Conservation (phyloP, 2,113 vertebrate genomes). For the Plectropomus leopardus region DNA sequence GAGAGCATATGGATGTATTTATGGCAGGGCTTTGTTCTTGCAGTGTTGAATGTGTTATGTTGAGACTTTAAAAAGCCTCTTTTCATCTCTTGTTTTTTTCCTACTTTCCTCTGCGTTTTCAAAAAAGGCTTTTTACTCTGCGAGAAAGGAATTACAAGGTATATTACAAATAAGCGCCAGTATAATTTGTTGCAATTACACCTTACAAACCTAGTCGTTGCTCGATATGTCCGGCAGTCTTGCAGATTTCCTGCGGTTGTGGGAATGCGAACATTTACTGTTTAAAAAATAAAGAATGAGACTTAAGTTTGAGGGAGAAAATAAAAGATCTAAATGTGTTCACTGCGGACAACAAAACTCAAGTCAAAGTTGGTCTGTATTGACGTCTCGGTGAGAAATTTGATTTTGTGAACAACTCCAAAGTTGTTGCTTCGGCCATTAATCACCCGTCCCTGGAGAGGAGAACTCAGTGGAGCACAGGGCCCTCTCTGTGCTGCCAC, state of each 20-base stretch:
- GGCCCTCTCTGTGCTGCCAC: slow-evolving; percentile 64
- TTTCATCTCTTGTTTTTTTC: slow-evolving; percentile 66
- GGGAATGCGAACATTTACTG: slow-evolving; percentile 23
- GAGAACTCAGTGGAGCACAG: slow-evolving; percentile 61
- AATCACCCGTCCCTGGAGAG: slow-evolving; percentile 76
- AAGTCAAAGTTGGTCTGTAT: slow-evolving; percentile 64
- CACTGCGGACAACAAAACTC: slow-evolving; percentile 39
- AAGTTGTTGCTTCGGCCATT: slow-evolving; percentile 77
- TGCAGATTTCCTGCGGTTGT: slow-evolving; percentile 17
- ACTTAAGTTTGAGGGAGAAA: slow-evolving; percentile 17
- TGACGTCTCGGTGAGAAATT: slow-evolving; percentile 67
- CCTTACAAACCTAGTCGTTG: slow-evolving; percentile 31
- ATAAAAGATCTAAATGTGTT: slow-evolving; percentile 22
- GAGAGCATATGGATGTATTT: slow-evolving; percentile 86
- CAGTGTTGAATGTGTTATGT: slow-evolving; percentile 77
- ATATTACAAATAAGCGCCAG: slow-evolving; percentile 47
- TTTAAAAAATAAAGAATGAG: not conserved
- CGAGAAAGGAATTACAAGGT: slow-evolving; percentile 68
- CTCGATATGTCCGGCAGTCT: not conserved
- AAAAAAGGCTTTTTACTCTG: slow-evolving; percentile 54
- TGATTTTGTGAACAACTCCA: slow-evolving; percentile 75
- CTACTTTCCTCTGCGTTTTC: slow-evolving; percentile 49
- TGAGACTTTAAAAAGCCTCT: slow-evolving; percentile 64
- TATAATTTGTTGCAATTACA: slow-evolving; percentile 75
- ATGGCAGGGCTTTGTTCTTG: slow-evolving; percentile 78